Conservation (phyloP, 2,888 invertebrate genomes). For the Lathronympha strigana region DNA sequence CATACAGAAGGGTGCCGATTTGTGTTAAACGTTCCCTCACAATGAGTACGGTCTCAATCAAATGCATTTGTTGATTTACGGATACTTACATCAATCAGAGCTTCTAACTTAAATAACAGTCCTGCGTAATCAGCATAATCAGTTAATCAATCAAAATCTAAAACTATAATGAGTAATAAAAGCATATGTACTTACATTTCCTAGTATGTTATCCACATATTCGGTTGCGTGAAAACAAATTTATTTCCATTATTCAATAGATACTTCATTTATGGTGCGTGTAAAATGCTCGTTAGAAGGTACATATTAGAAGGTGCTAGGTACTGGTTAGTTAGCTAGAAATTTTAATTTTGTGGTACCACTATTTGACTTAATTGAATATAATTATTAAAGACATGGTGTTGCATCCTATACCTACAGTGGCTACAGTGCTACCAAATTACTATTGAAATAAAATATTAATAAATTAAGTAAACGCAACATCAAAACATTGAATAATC, state of each 20-base stretch:
- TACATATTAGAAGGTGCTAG: conserved; percentile 43
- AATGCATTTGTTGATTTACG: conserved; percentile 1
- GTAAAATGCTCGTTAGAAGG: conserved; percentile 49
- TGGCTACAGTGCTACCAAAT: too few species aligned
- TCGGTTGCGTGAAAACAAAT: conserved; percentile 61
- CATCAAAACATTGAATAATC: too few species aligned
- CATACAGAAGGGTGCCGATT: conserved; percentile 54
- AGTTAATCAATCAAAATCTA: neutral
- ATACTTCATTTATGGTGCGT: conserved; percentile 53
- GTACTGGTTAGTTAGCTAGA: conserved; percentile 8
- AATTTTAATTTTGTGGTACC: neutral
- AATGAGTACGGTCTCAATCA: conserved; percentile 20
- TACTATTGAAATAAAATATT: too few species aligned
- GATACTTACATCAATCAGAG: neutral
- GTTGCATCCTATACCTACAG: neutral
- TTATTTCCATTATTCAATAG: conserved; percentile 56
- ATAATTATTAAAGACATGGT: too few species aligned
- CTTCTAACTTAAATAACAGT: neutral
- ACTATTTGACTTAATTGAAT: neutral
- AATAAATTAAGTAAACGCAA: too few species aligned
- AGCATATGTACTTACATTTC: conserved; percentile 51
- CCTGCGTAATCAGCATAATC: neutral
- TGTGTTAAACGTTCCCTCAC: conserved; percentile 34
- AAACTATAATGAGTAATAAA: conserved; percentile 24
- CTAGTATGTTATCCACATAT: conserved; percentile 51